Percentiles rank a stretch among this genome's conserved stretches.
Evolutionary conservation across 1,140 invertebrate species (phyloP).

Genomic region (Coenobita brevimanus): DNA sequence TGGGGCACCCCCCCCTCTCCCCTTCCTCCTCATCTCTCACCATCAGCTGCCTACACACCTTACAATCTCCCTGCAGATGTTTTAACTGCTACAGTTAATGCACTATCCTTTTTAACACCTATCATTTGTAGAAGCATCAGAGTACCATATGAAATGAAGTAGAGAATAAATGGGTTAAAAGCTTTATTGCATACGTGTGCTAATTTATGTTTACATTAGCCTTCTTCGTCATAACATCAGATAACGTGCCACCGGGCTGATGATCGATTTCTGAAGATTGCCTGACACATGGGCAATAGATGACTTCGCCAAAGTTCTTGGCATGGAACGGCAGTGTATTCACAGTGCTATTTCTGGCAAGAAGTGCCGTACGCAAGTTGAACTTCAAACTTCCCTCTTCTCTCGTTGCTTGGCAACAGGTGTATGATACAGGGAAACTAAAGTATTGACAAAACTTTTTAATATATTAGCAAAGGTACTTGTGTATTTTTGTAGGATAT

Average conservation of each 20-base stretch:
- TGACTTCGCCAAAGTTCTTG: conserved; percentile 45
- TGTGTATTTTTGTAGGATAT: too few relatives aligned
- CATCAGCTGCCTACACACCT: too few relatives aligned
- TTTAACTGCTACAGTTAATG: too few relatives aligned
- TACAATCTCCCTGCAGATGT: too few relatives aligned
- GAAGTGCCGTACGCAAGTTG: not conserved
- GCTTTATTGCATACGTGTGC: not conserved
- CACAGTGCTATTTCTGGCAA: conserved; percentile 34
- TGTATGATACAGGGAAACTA: conserved; percentile 33
- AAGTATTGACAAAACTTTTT: not conserved
- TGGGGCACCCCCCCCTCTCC: too few relatives aligned
- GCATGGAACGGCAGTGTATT: conserved; percentile 24
- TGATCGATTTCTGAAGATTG: conserved; percentile 1
- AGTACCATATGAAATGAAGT: too few relatives aligned
- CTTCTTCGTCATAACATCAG: not conserved
- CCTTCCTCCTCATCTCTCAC: too few relatives aligned
- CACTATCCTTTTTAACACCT: too few relatives aligned
- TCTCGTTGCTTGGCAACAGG: conserved; percentile 59
- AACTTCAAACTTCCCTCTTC: conserved; percentile 43
- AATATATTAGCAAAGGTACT: too few relatives aligned
- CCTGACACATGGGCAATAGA: conserved; percentile 41
- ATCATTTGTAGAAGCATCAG: too few relatives aligned
- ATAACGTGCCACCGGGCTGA: conserved; percentile 10
- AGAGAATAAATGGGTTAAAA: too few relatives aligned
- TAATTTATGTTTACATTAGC: not conserved